These are phyloP conservation scores for Epinephelus cyanopodus DNA, from an alignment of 2,113 vertebrate genomes.

Conservation along the genomic window DNA sequence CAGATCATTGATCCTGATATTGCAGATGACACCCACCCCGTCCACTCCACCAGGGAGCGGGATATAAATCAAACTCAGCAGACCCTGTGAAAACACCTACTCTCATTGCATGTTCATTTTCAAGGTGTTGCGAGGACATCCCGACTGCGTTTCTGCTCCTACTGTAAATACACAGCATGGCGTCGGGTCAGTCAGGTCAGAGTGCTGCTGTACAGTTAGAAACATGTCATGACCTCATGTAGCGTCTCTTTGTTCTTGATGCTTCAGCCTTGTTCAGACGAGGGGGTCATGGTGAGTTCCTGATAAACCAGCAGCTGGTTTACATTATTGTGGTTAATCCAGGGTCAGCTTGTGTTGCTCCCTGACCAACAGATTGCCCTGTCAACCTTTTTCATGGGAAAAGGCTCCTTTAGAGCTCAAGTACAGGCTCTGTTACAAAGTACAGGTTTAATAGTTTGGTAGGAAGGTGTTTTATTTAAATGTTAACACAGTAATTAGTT, in stretches of 20 bases:
- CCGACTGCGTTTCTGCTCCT: not conserved
- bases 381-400: conserved; percentile 51
- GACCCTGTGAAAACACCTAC: conserved; percentile 32
- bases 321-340: conserved; percentile 66
- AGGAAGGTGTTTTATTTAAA: conserved; percentile 48
- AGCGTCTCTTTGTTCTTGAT: conserved; percentile 35
- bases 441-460: conserved; percentile 28
- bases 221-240: conserved; percentile 53
- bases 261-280: conserved; percentile 27
- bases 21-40: conserved; percentile 18
- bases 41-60: conserved; percentile 4
- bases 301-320: conserved; percentile 67
- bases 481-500: conserved; percentile 48
- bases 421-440: conserved; percentile 22
- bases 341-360: conserved; percentile 56
- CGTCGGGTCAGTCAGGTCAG: conserved; percentile 28
- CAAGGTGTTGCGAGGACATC: conserved; percentile 29
- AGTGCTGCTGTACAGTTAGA: conserved; percentile 38
- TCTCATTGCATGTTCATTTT: conserved; percentile 13
- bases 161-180: conserved; percentile 40
- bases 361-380: conserved; percentile 47
- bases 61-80: conserved; percentile 59
- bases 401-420: conserved; percentile 14
- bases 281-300: conserved; percentile 57
- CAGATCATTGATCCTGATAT: conserved; percentile 53